These are phyloP conservation scores for Typhlomys cinereus DNA, from an alignment of 2,113 vertebrate genomes.

Conservation along the genomic window DNA sequence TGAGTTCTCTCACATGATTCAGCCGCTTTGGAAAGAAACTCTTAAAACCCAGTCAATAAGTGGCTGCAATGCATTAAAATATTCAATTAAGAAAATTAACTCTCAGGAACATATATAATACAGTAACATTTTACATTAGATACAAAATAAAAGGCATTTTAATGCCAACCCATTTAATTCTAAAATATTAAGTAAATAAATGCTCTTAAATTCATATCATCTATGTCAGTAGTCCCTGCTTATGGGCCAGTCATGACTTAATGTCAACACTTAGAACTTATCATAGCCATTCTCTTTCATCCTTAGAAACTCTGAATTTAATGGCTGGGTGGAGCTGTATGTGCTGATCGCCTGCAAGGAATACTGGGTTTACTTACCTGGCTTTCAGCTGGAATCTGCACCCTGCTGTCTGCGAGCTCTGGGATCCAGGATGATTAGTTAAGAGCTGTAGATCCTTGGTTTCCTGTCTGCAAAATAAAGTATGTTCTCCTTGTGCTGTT, in stretches of 20 bases:
- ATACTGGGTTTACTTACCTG: not conserved
- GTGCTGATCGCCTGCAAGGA: not conserved
- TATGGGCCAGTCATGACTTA: not conserved
- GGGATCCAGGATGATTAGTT: not conserved
- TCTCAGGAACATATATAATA: not conserved
- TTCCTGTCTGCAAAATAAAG: not conserved
- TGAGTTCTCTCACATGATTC: not conserved
- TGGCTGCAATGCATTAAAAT: not conserved
- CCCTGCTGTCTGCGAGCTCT: not conserved
- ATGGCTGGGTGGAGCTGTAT: too few relatives aligned
- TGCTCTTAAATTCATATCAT: not conserved
- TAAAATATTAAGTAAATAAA: constrained; percentile 40
- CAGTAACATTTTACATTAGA: not conserved
- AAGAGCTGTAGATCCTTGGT: not conserved
- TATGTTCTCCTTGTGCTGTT: not conserved
- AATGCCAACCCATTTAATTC: not conserved
- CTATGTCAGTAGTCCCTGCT: not conserved
- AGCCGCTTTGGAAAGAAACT: not conserved
- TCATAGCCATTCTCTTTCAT: not conserved
- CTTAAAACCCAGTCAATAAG: constrained; percentile 11
- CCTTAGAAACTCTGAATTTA: not conserved
- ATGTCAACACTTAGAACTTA: constrained; percentile 7
- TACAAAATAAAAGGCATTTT: constrained; percentile 3
- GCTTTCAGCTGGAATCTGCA: not conserved
- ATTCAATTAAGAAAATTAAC: constrained; percentile 28